Evolutionary conservation across 2,888 invertebrate genomes (phyloP).

Genomic region (Drosophila subsilvestris): DNA sequence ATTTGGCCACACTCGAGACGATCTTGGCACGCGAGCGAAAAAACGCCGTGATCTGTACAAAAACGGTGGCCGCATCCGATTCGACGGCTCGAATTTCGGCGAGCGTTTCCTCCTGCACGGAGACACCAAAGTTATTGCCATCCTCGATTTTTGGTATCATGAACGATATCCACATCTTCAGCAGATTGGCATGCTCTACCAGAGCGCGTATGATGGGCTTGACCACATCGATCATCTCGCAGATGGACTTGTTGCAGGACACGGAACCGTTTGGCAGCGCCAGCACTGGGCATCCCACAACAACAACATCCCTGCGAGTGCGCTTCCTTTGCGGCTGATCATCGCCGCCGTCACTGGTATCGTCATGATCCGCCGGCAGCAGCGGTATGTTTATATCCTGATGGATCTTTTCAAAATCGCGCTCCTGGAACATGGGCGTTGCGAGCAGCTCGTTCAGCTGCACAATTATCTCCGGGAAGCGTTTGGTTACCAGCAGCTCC

Average conservation of each 20-base stretch:
- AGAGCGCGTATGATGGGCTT: slow-evolving; percentile 97
- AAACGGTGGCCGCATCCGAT: slow-evolving; percentile 98
- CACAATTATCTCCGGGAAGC: slow-evolving; percentile 97
- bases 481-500: slow-evolving; percentile 93
- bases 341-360: slow-evolving; percentile 82
- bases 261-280: slow-evolving; percentile 92
- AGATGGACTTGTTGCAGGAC: slow-evolving; percentile 93
- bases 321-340: slow-evolving; percentile 87
- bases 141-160: slow-evolving; percentile 99
- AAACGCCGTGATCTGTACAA: slow-evolving; percentile 98
- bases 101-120: slow-evolving; percentile 98
- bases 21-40: slow-evolving; percentile 94
- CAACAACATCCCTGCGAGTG: slow-evolving; percentile 79
- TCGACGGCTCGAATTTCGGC: slow-evolving; percentile 99
- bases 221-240: slow-evolving; percentile 95
- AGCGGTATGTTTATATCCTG: slow-evolving; percentile 93
- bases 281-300: slow-evolving; percentile 88
- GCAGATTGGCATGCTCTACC: slow-evolving; percentile 92
- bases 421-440: slow-evolving; percentile 91
- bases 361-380: slow-evolving; percentile 89
- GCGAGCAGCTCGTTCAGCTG: slow-evolving; percentile 94
- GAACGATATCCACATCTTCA: slow-evolving; percentile 99
- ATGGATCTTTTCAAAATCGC: slow-evolving; percentile 89
- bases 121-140: slow-evolving; percentile 99
- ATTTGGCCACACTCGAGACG: slow-evolving; percentile 96